Evolutionary conservation across 2,797 vertebrate species (phyloP), one percentile per base, ranked within the genome.

Genomic region (Eulemur coronatus): DNA sequence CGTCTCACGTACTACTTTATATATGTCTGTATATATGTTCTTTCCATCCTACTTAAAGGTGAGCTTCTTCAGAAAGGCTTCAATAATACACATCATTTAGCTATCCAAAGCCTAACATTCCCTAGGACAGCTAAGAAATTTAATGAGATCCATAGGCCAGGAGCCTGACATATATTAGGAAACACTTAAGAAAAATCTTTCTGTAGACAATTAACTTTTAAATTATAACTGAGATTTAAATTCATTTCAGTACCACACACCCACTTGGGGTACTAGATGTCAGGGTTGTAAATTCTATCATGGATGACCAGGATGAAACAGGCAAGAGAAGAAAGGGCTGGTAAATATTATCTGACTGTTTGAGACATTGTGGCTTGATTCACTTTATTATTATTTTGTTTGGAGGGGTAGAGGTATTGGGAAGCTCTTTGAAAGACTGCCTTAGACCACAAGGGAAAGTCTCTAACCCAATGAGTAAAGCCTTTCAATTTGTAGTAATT

Each of bases 171-270:
- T 52, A 0, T 52, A 86, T 94, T 70, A 92, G 22, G 70, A 63
- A 91, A 96, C 11, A 26, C 69, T 97, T 76, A 88, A 79, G 43
- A 61, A 82, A 88, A 85, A 91, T n/a, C 46, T 82, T 80, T 63
- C 33, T 61, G 35, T 94, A 94, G 90, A 92, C 28, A 96, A 38
- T 7, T 59, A 59, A 18, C 48, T 97, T 96, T 97, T 65, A 65
- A 94, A 72, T 95, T 92, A 57, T 84, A 85, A 90, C 41, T 50
- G 41, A 95, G 24, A 76, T 91, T 95, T 94, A 92, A 95, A 69
- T 93, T 92, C 11, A 85, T 84, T 73, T 95, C 63, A 52, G 22
- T 61, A 88, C 24, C 33, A 38, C 5, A n/a, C 1, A 87, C 33
- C 50, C 38, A 65, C 22, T 86, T 86, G 33, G 48, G 18, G 7